Percentiles rank a stretch among this genome's conserved stretches.
Evolutionary conservation across 2,113 vertebrate species (phyloP).

Genomic region (Misgurnus anguillicaudatus): DNA sequence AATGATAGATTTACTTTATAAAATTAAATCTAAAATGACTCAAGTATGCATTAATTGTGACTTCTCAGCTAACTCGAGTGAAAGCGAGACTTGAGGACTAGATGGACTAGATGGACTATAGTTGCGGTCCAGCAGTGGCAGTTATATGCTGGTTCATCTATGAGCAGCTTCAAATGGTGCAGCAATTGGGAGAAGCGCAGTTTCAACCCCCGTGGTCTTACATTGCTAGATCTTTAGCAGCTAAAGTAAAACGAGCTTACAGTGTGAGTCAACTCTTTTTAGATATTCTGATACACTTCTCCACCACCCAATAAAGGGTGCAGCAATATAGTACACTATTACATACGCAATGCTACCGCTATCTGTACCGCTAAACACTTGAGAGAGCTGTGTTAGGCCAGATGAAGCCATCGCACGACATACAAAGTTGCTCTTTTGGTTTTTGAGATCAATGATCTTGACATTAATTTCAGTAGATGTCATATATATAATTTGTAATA

Average conservation of each 20-base stretch:
- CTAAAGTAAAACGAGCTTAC: slow-evolving; percentile 48
- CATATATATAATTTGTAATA: no score
- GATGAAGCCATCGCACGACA: neutral
- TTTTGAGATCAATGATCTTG: neutral
- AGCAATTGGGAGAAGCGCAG: slow-evolving; percentile 31
- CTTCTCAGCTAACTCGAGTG: slow-evolving; percentile 23
- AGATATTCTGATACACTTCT: slow-evolving; percentile 31
- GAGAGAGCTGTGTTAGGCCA: slow-evolving; percentile 16
- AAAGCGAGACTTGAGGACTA: slow-evolving; percentile 23
- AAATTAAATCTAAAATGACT: no score
- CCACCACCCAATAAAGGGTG: slow-evolving; percentile 1
- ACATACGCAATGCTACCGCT: neutral
- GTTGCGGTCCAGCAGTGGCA: slow-evolving; percentile 45
- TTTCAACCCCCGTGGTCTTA: slow-evolving; percentile 23
- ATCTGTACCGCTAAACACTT: slow-evolving; percentile 46
- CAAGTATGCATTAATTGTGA: neutral
- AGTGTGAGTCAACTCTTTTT: slow-evolving; percentile 39
- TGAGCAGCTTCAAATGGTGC: slow-evolving; percentile 48
- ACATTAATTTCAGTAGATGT: no score
- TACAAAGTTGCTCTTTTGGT: neutral
- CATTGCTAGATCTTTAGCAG: slow-evolving; percentile 52
- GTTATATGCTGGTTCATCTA: slow-evolving; percentile 47
- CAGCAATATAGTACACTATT: slow-evolving; percentile 26
- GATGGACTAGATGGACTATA: slow-evolving; percentile 31
- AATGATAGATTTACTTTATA: no score